These are phyloP conservation scores for Whitmania pigra DNA, from an alignment of 1,140 invertebrate species.

Conservation along the genomic window DNA sequence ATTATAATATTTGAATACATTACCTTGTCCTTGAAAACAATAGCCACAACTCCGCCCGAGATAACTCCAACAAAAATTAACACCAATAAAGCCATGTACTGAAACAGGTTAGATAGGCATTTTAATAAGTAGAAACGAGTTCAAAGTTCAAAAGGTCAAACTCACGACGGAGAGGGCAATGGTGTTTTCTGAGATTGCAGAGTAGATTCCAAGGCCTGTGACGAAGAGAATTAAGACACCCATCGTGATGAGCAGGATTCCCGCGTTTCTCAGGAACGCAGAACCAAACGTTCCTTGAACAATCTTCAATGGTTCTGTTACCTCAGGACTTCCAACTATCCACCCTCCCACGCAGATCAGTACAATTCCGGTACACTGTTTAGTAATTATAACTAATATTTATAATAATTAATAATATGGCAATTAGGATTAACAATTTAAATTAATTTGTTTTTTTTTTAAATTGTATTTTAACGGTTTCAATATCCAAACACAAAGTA, in stretches of 20 bases:
- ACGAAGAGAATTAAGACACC: neutral
- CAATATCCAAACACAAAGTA: no score
- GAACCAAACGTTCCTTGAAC: neutral
- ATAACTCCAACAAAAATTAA: neutral
- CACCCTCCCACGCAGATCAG: neutral
- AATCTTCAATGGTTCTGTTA: neutral
- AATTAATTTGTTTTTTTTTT: no score
- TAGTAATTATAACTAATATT: no score
- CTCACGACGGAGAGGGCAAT: conserved; percentile 8
- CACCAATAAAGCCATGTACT: neutral
- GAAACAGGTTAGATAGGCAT: neutral
- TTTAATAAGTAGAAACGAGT: neutral
- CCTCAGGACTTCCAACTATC: neutral
- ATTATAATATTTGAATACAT: neutral
- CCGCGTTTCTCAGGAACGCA: neutral
- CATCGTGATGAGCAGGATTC: conserved; percentile 2
- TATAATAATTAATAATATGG: no score
- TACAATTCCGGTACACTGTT: neutral
- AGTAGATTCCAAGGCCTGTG: neutral
- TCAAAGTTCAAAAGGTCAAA: neutral
- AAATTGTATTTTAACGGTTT: no score
- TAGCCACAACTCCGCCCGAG: conserved; percentile 1
- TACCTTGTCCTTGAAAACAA: conserved; percentile 3
- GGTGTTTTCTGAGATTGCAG: neutral
- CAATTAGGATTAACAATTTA: no score